Base-by-base conservation (phyloP, 2,797 vertebrate species). In the Dallia pectoralis region DNA sequence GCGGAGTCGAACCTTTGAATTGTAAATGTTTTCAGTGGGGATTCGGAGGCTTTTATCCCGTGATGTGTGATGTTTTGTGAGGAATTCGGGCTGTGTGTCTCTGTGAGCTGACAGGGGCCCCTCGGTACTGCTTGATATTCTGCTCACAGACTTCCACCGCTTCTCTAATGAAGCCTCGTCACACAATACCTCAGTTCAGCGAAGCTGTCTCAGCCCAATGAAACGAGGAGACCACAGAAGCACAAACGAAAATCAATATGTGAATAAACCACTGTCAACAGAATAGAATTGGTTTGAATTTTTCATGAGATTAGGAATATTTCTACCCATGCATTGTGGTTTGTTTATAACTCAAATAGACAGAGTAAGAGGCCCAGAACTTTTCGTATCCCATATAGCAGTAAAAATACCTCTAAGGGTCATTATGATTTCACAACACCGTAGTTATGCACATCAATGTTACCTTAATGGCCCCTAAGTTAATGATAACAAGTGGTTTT, bases 71-170 rank as follows among this genome's bases (percentile, higher is more conserved):
- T 68, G 75, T 75, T 44, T 77, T 77, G 77, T 77, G 76, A 69
- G 76, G 79, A 79, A 53, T 40, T 14, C 22, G 44, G 66, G 40
- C 30, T 27, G 14, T 27, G 14, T 47, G 73, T 56, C 32, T 65
- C 18, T 47, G 32, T 63, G 83, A 85, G 71, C 79, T 84, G 75
- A 82, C 77, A 67, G 64, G 71, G 77, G 80, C 63, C 74, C 77
- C 69, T 74, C 68, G 51, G 69, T 77, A 69, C 85, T 88, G 82
- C 79, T 92, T 91, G 84, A 82, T 87, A 91, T 91, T 90, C 89
- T 81, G 70, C 84, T 84, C 88, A 88, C 87, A 89, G 81, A 77
- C 73, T 32, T 70, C 40, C 72, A 72, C 83, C 74, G 81, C 74
- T 84, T 85, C 83, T 77, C 78, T 88, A 84, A 90, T 81, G 85